Percentiles rank a stretch among this genome's conserved stretches.
Evolutionary conservation across 2,888 invertebrate genomes (phyloP).

Genomic region (Eupithecia vulgata): DNA sequence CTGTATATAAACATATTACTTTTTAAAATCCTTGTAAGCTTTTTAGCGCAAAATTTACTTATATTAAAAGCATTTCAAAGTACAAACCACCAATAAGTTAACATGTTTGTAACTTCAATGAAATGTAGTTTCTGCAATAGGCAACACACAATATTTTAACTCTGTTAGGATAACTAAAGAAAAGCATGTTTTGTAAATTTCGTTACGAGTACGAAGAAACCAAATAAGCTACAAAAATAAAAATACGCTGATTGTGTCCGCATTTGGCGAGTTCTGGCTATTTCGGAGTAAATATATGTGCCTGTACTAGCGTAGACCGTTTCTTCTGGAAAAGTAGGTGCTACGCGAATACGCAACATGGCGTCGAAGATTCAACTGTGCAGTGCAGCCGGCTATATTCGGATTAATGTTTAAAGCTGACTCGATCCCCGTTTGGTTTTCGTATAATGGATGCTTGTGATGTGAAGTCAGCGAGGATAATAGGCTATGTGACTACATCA

Average conservation of each 20-base stretch:
- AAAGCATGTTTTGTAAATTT: neutral
- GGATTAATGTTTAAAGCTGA: too few relatives aligned
- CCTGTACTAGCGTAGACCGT: neutral
- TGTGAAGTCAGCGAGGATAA: too few relatives aligned
- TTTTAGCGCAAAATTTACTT: neutral
- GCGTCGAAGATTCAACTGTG: neutral
- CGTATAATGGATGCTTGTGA: too few relatives aligned
- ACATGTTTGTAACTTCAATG: neutral
- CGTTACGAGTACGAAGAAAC: neutral
- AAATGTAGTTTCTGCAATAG: neutral
- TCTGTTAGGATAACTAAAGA: neutral
- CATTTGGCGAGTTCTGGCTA: conserved; percentile 1
- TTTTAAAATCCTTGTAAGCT: neutral
- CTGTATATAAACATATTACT: neutral
- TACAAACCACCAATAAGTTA: neutral
- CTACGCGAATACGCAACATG: conserved; percentile 6
- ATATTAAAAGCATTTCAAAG: neutral
- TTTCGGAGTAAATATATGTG: neutral
- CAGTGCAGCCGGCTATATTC: too few relatives aligned
- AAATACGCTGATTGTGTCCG: conserved; percentile 7
- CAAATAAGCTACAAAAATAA: neutral
- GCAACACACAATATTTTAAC: neutral
- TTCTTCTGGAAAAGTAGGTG: neutral
- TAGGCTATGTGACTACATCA: too few relatives aligned
- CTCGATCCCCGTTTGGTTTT: too few relatives aligned